phyloP scores from a whole-genome alignment of 2,113 vertebrate genomes.

The Talpa occidentalis region DNA sequence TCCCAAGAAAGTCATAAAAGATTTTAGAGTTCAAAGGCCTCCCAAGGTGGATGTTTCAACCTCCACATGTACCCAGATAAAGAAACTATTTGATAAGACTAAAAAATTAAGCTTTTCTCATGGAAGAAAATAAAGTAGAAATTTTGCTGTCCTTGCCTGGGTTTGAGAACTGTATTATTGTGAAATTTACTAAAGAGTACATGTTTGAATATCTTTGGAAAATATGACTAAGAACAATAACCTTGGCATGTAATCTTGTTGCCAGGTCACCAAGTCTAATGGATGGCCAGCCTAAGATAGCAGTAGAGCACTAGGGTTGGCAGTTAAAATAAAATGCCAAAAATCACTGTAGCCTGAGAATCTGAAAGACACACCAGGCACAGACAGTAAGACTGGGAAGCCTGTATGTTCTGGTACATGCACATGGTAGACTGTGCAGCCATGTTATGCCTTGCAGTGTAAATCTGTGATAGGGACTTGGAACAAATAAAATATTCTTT shows the following conservation, averaged over 20 bases:
- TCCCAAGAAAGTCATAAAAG: conserved; percentile 3
- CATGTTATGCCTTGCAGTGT: background rate
- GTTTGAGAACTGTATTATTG: background rate
- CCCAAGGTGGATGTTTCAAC: background rate
- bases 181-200: background rate
- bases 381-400: background rate
- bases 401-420: background rate
- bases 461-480: background rate
- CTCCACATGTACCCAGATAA: background rate
- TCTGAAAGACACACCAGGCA: background rate
- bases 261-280: background rate
- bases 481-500: background rate
- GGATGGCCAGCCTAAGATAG: background rate
- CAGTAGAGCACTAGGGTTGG: background rate
- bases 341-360: background rate
- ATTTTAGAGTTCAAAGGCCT: conserved; percentile 1
- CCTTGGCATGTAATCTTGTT: background rate
- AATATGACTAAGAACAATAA: background rate
- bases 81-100: background rate
- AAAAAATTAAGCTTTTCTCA: background rate
- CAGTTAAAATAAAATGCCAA: background rate
- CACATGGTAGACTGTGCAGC: rapidly evolving
- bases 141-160: background rate
- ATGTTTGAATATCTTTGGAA: background rate
- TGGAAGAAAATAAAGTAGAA: conserved; percentile 8